Conservation (phyloP, 2,888 invertebrate species). For the Caenorhabditis sulstoni region DNA sequence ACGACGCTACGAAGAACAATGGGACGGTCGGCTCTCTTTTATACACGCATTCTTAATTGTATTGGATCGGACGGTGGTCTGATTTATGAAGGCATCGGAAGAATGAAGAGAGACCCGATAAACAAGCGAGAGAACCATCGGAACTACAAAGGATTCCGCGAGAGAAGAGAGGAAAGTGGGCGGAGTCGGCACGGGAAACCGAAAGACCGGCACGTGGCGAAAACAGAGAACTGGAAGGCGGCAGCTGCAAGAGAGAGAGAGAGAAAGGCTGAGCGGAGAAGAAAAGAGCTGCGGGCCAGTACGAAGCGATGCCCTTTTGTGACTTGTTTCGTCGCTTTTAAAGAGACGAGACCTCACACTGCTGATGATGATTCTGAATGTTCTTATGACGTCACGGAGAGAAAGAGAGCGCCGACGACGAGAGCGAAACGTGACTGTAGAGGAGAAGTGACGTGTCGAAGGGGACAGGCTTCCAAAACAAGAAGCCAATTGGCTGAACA, state of each 20-base stretch:
- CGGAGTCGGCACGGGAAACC: conserved; percentile 25
- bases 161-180: conserved; percentile 11
- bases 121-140: conserved; percentile 12
- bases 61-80: conserved; percentile 26
- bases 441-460: conserved; percentile 6
- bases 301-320: background rate
- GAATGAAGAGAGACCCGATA: conserved; percentile 15
- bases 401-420: conserved; percentile 20
- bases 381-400: conserved; percentile 42
- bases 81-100: conserved; percentile 39
- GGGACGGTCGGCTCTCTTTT: conserved; percentile 36
- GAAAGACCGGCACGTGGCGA: conserved; percentile 42
- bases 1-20: conserved; percentile 23
- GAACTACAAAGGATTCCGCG: conserved; percentile 13
- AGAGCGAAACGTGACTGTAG: conserved; percentile 26
- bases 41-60: conserved; percentile 22
- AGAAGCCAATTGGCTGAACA: conserved; percentile 15
- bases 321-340: background rate
- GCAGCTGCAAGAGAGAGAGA: background rate
- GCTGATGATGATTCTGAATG: conserved; percentile 18
- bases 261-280: no score
- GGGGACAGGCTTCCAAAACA: conserved; percentile 29
- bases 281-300: no score
- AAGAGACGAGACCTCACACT: background rate
- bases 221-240: no score